Evolutionary conservation across 2,797 vertebrate genomes (phyloP), one percentile per base, ranked within the genome.

Genomic region (Sebastes taczanowskii): DNA sequence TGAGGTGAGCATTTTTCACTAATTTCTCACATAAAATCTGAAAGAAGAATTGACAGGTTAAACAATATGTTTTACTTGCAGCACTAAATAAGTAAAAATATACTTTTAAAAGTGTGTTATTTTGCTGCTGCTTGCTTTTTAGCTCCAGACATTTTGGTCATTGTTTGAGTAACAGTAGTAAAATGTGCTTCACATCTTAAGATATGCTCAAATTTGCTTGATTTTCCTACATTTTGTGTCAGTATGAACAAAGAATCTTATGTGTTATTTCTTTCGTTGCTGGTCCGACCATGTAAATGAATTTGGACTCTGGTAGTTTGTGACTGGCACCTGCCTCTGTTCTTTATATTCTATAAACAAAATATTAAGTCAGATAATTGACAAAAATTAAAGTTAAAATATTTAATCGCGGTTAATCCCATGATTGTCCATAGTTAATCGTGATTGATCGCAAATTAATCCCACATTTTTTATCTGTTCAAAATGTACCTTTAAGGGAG

Each of bases 401-500:
- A 46, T 46, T 0, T 46, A 46, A 46, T 46, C 16, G 1, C 0
- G 0, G 0, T 42, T 34, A 34, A 34, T 34, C 3, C 0, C 10
- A 11, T 4, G 34, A 34, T 34, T 34, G 34, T 34, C 34, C 34
- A 11, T 11, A 34, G 32, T 9, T 34, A 11, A 34, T 34, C 10
- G 3, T 34, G 34, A 11, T 11, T 29, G 27, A 29, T 1, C 27
- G 27, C 27, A 29, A 29, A 29, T 29, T 34, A 34, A 34, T 34
- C 32, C 1, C 32, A 34, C 34, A 35, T 4, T 35, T 29, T 27
- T 29, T 29, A 29, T 29, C 27, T 29, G 27, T 29, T 29, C 27
- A 29, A 29, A 29, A 29, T 32, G 32, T 38, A 38, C 35, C 35
- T 38, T 38, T 0, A 14, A 38, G 13, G 35, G 35, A 42, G 38